A percentile compares a stretch with the other conserved stretches of the same genome.
phyloP scores from a whole-genome alignment of 2,888 invertebrate species.

The Heliconius aoede region DNA sequence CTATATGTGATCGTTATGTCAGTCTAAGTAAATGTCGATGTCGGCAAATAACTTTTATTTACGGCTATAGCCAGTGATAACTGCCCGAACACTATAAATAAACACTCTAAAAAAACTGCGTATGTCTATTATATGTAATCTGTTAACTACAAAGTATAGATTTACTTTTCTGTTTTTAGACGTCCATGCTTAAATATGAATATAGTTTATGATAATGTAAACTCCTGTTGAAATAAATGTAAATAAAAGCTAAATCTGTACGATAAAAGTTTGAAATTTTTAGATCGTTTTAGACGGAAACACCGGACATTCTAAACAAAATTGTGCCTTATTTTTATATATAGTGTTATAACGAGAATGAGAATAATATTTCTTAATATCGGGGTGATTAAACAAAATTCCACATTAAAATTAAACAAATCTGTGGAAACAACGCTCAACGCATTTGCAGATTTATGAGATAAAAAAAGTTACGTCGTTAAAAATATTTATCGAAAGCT shows the following conservation, averaged over 20 bases:
- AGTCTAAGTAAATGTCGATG: constrained; percentile 33
- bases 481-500: constrained; percentile 35
- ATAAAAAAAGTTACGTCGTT: not conserved
- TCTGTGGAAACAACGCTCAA: not conserved
- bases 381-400: not conserved
- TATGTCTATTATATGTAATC: constrained; percentile 8
- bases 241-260: constrained; percentile 8
- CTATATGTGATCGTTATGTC: constrained; percentile 30
- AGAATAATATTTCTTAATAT: not conserved
- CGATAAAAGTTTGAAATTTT: not conserved
- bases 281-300: not conserved
- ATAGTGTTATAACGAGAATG: not conserved
- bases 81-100: not conserved
- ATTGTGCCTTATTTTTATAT: not conserved
- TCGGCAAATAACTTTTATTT: constrained; percentile 44
- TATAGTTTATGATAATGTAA: constrained; percentile 15
- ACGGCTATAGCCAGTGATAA: constrained; percentile 15
- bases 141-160: not conserved
- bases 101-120: constrained; percentile 19
- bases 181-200: not conserved
- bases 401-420: not conserved
- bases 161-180: constrained; percentile 2
- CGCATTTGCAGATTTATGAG: not conserved
- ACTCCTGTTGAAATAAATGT: not conserved
- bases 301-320: not conserved